Evolutionary conservation across 2,113 vertebrate genomes (phyloP).

Genomic region (Callaeas wilsoni): DNA sequence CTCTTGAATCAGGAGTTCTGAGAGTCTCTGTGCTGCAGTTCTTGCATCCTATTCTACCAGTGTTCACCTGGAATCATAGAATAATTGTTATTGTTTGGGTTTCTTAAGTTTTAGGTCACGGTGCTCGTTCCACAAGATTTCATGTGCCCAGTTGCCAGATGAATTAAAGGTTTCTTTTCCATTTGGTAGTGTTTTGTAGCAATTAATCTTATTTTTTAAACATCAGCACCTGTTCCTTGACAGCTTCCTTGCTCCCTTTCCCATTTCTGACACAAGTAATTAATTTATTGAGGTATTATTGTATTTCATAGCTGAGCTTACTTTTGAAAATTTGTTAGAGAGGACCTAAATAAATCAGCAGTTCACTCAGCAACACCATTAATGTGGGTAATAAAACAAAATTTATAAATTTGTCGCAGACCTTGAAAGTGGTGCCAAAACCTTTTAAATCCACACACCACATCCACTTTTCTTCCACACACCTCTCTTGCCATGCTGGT

Average conservation of each 20-base stretch:
- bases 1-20: neutral
- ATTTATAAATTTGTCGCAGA: neutral
- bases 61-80: neutral
- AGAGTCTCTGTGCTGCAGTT: neutral
- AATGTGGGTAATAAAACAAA: constrained; percentile 31
- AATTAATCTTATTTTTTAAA: constrained; percentile 30
- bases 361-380: neutral
- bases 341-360: constrained; percentile 29
- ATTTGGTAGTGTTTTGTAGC: constrained; percentile 6
- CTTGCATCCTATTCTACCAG: neutral
- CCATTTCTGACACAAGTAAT: neutral
- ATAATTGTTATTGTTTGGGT: neutral
- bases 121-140: neutral
- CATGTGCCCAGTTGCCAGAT: neutral
- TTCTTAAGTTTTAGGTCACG: neutral
- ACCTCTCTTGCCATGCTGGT: neutral
- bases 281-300: constrained; percentile 28
- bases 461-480: neutral
- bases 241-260: neutral
- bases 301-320: constrained; percentile 15
- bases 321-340: neutral
- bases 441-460: neutral
- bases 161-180: constrained; percentile 9
- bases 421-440: constrained; percentile 2
- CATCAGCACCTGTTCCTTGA: neutral